These are phyloP conservation scores for Esox lucius DNA, from an alignment of 2,797 vertebrate species.

Conservation along the genomic window DNA sequence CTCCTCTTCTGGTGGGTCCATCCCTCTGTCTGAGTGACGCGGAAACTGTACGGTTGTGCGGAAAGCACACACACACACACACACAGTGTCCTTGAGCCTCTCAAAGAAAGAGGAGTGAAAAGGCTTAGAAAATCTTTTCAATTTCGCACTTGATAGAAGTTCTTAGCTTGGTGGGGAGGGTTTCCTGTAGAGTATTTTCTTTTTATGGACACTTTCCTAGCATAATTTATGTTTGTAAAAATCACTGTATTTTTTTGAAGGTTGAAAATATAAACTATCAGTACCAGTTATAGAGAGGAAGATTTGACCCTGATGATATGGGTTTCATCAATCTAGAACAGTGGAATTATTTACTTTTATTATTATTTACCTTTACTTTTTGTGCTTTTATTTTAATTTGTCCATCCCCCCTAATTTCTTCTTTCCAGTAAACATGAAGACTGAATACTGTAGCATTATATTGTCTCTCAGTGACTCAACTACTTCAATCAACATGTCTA, in stretches of 20 bases:
- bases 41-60: not conserved
- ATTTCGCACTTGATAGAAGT: slow-evolving; percentile 25
- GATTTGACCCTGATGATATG: not conserved
- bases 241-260: not conserved
- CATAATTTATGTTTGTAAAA: not conserved
- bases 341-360: not conserved
- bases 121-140: slow-evolving; percentile 19
- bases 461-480: not conserved
- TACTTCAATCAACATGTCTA: not conserved
- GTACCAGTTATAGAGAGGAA: not conserved
- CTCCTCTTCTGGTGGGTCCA: slow-evolving; percentile 41
- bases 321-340: not conserved
- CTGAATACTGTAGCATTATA: not conserved
- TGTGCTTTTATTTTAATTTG: not conserved
- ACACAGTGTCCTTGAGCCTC: slow-evolving; percentile 46
- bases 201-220: not conserved
- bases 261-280: not conserved
- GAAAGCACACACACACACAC: slow-evolving; percentile 9
- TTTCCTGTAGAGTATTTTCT: not conserved
- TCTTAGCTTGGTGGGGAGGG: slow-evolving; percentile 25
- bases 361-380: not conserved
- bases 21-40: slow-evolving; percentile 34
- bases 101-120: slow-evolving; percentile 24
- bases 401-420: not conserved
- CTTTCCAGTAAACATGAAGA: not conserved